Percentiles rank a stretch among this genome's conserved stretches.
Evolutionary conservation across 37 sponge, comb jelly and placozoan genomes (phyloP).

Genomic region (Tethya wilhelma): DNA sequence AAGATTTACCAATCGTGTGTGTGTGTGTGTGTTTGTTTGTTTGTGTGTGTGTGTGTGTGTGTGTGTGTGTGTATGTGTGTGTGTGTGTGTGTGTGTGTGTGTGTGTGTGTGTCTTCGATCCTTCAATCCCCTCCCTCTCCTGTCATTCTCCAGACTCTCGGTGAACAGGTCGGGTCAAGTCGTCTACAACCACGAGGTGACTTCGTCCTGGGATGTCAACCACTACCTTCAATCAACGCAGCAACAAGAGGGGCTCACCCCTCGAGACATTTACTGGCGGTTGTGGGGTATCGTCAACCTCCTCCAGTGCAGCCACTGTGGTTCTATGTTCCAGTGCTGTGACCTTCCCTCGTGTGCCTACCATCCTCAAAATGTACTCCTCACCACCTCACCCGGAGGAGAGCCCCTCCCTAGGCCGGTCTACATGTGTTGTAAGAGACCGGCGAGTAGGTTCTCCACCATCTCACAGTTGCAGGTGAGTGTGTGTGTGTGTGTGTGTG

Average conservation of each 20-base stretch:
- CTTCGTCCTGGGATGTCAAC: conserved; percentile 34
- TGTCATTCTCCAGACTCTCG: not conserved
- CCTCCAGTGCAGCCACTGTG: conserved; percentile 56
- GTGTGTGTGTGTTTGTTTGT: no score
- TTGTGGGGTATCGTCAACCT: conserved; percentile 77
- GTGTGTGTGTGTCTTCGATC: no score
- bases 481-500: not conserved
- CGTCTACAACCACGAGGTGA: conserved; percentile 29
- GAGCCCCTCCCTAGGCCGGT: not conserved
- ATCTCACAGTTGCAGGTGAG: conserved; percentile 44
- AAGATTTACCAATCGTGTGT: no score
- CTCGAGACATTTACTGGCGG: conserved; percentile 66
- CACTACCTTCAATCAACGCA: conserved; percentile 45
- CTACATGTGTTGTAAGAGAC: conserved; percentile 41
- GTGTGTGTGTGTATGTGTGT: no score
- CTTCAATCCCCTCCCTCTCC: not conserved
- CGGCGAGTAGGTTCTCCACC: conserved; percentile 1
- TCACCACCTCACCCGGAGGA: not conserved
- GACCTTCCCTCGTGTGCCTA: conserved; percentile 37
- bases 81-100: no score
- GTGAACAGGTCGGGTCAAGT: conserved; percentile 4
- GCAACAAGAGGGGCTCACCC: conserved; percentile 41
- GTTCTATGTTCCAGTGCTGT: conserved; percentile 66
- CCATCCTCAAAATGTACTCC: conserved; percentile 38
- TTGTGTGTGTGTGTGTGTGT: no score